phyloP scores from a whole-genome alignment of 1,140 invertebrate genomes.

The Ostrea denselamellosa region DNA sequence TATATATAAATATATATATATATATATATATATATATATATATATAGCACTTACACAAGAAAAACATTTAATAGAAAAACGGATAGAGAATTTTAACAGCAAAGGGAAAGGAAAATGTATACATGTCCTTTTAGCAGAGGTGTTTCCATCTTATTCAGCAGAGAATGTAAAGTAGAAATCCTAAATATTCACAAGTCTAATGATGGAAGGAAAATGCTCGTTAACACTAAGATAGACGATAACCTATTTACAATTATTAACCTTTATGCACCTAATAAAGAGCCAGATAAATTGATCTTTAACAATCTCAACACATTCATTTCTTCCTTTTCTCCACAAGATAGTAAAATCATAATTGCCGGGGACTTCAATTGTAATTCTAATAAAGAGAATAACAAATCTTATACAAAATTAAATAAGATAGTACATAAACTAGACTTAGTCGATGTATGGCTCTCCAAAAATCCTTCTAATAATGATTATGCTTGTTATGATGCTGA shows the following conservation, averaged over 20 bases:
- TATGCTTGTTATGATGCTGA: too few relatives aligned
- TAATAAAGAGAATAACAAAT: constrained; percentile 15
- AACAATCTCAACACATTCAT: not conserved
- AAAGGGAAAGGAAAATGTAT: too few relatives aligned
- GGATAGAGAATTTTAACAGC: too few relatives aligned
- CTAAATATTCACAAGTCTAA: constrained; percentile 5
- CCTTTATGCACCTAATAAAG: not conserved
- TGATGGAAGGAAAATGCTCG: not conserved
- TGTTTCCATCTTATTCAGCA: not conserved
- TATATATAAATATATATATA: too few relatives aligned
- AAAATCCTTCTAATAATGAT: too few relatives aligned
- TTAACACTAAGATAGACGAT: not conserved
- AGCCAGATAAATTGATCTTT: not conserved
- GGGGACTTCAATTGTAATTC: not conserved
- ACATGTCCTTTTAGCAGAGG: too few relatives aligned
- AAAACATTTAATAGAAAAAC: not conserved
- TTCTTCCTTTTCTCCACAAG: not conserved
- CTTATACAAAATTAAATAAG: not conserved
- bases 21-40: too few relatives aligned
- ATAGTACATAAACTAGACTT: not conserved
- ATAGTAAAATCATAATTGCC: not conserved
- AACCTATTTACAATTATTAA: not conserved
- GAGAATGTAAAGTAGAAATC: not conserved
- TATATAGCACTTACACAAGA: constrained; percentile 1
- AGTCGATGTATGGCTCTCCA: too few relatives aligned